Evolutionary conservation across 1,140 invertebrate species (phyloP), one percentile per base, ranked within the genome.

Genomic region (Lordiphosa mommai): DNA sequence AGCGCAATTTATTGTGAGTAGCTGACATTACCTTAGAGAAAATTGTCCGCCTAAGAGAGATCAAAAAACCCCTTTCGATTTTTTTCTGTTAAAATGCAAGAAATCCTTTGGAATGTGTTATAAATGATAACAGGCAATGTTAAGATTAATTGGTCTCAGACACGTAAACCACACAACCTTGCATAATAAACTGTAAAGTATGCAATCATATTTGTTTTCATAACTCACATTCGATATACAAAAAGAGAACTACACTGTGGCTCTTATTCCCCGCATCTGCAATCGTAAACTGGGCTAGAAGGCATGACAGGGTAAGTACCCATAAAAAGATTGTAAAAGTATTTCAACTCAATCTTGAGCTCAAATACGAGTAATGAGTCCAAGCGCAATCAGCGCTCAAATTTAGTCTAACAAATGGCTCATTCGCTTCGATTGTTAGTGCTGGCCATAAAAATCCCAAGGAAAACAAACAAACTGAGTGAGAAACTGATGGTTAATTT

Each of bases 311-410:
- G 34, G 58, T 64, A 53, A 44, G 53, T 60, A 41, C 50, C 32
- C 69, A 56, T 67, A 72, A 72, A 66, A 56, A 53, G 55, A 50
- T 43, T 72, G 69, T 72, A 72, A 72, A 27, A 72, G 32, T 53
- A 40, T 47, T 51, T 41, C 43, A 13, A 38, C 58, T 61, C 68
- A 43, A 43, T 40, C 17, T 34, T 12, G 32, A 52, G 56, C 38
- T 36, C 8, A 30, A 40, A 27, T 30, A 44, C 60, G 55, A 61
- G 58, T 61, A 61, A 61, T 61, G 58, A 60, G 58, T 23, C 44
- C 57, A 16, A 44, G 47, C 33, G 46, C 52, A 65, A 65, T 65
- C 44, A 48, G 38, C 34, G 57, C 41, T 68, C 47, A 34, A 46
- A 36, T 27, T 27, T 6, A 27, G 5, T 27, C 30, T 27, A 61